Conservation (phyloP, 2,888 invertebrate species). For the Netelia virgata region DNA sequence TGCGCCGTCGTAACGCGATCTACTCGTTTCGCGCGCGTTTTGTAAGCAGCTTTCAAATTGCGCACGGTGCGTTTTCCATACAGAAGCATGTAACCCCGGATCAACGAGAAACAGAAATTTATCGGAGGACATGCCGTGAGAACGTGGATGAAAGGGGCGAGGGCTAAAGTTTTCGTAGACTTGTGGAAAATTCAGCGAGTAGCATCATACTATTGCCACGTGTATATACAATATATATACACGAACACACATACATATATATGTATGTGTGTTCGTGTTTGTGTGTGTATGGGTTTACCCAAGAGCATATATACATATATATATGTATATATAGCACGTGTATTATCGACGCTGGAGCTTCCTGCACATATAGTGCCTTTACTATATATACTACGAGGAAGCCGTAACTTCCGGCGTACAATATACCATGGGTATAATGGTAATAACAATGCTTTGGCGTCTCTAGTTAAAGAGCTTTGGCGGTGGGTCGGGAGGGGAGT, state of each 20-base stretch:
- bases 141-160: not conserved
- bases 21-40: slow-evolving; percentile 22
- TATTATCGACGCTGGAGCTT: slow-evolving; percentile 43
- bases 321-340: too few relatives aligned
- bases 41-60: slow-evolving; percentile 49
- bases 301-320: not conserved
- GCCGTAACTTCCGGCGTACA: slow-evolving; percentile 46
- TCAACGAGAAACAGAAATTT: slow-evolving; percentile 49
- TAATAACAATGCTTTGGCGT: slow-evolving; percentile 51
- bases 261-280: too few relatives aligned
- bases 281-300: slow-evolving; percentile 1
- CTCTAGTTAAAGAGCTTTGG: slow-evolving; percentile 37
- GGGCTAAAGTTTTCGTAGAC: slow-evolving; percentile 41
- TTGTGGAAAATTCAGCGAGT: slow-evolving; percentile 33
- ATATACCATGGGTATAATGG: slow-evolving; percentile 34
- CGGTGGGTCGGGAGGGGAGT: not conserved
- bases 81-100: slow-evolving; percentile 3
- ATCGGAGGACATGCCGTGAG: slow-evolving; percentile 19
- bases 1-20: slow-evolving; percentile 24
- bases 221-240: slow-evolving; percentile 17
- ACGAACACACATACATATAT: not conserved
- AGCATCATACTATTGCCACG: slow-evolving; percentile 16
- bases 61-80: not conserved
- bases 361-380: slow-evolving; percentile 5
- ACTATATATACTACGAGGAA: slow-evolving; percentile 27